These are phyloP conservation scores for Drosophila lini DNA, from an alignment of 1,140 invertebrate species.

Conservation along the genomic window DNA sequence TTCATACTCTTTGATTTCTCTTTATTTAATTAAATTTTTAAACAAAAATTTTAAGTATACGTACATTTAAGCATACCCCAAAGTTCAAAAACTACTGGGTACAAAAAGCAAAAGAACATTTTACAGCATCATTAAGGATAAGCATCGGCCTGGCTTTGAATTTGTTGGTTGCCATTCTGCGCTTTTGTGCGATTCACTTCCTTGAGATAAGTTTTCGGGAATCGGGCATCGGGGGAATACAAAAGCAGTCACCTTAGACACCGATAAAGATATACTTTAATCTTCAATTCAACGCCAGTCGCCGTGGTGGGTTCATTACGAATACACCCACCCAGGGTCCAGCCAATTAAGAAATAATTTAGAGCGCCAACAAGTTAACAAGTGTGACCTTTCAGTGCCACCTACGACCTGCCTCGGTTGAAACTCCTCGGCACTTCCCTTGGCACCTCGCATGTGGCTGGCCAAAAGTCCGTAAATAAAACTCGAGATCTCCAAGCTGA, in stretches of 20 bases:
- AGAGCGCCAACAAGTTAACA: constrained; percentile 63
- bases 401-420: constrained; percentile 6
- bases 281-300: constrained; percentile 48
- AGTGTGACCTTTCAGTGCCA: constrained; percentile 53
- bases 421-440: no score
- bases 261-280: constrained; percentile 49
- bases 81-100: background rate
- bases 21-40: background rate
- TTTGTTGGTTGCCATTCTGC: constrained; percentile 63
- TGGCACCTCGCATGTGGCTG: constrained; percentile 31
- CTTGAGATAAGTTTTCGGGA: constrained; percentile 54
- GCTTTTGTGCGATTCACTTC: constrained; percentile 53
- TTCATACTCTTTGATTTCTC: background rate
- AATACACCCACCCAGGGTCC: constrained; percentile 5
- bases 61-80: background rate
- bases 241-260: constrained; percentile 20
- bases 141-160: constrained; percentile 76
- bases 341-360: constrained; percentile 78
- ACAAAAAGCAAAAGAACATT: constrained; percentile 45
- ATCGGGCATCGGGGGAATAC: background rate
- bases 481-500: constrained; percentile 47
- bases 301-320: constrained; percentile 37
- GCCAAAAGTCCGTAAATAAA: constrained; percentile 56
- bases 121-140: constrained; percentile 82
- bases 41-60: background rate